Evolutionary conservation across 2,888 invertebrate genomes (phyloP).

Genomic region (Dusona sp.): DNA sequence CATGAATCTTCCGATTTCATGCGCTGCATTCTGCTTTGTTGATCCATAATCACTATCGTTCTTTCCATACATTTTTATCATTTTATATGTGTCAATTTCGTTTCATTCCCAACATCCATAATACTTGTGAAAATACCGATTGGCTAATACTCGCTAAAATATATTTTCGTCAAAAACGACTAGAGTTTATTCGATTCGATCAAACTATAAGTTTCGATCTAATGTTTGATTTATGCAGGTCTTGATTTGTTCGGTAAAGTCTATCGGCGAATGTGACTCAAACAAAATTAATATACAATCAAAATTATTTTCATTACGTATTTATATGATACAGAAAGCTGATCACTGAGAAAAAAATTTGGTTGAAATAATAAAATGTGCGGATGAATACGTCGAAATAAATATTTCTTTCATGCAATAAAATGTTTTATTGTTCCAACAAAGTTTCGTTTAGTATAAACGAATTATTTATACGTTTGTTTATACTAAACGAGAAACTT

Average conservation of each 20-base stretch:
- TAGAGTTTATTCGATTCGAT: background rate
- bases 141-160: background rate
- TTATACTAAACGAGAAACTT: too few relatives aligned
- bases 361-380: too few relatives aligned
- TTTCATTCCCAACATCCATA: background rate
- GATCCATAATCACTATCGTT: background rate
- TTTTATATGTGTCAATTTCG: background rate
- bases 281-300: background rate
- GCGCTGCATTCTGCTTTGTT: background rate
- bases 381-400: too few relatives aligned
- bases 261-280: background rate
- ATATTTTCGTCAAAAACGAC: background rate
- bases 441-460: too few relatives aligned
- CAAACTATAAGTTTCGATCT: background rate
- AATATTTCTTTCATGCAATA: too few relatives aligned
- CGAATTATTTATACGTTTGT: too few relatives aligned
- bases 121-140: background rate
- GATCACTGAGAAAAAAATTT: too few relatives aligned
- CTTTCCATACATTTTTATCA: background rate
- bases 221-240: background rate
- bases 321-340: background rate
- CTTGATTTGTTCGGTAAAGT: background rate
- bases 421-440: too few relatives aligned
- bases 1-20: background rate
- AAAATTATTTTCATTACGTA: background rate